Evolutionary conservation across 1,140 invertebrate species (phyloP).

Genomic region (Bombus soroeensis): DNA sequence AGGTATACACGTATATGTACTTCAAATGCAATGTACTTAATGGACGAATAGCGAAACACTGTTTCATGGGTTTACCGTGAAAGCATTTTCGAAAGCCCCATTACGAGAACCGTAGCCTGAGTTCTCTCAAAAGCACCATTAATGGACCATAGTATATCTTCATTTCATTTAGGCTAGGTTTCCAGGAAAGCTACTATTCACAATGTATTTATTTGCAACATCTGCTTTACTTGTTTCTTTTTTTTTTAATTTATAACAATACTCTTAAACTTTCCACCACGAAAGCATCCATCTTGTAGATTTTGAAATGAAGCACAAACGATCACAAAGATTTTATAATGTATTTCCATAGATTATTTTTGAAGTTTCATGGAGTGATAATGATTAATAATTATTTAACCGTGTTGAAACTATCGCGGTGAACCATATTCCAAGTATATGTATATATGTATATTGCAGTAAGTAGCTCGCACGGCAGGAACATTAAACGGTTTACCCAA

Average conservation of each 20-base stretch:
- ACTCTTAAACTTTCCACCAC: neutral
- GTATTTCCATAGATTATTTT: neutral
- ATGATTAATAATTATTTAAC: no score
- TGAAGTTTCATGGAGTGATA: no score
- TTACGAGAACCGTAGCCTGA: constrained; percentile 34
- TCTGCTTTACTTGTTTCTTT: neutral
- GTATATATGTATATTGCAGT: neutral
- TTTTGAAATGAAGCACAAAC: neutral
- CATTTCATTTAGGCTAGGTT: constrained; percentile 26
- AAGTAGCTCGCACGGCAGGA: neutral
- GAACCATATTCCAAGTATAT: no score
- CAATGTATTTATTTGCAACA: neutral
- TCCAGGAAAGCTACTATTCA: neutral
- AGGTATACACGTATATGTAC: constrained; percentile 23
- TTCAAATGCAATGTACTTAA: constrained; percentile 43
- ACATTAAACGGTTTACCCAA: neutral
- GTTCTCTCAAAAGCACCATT: constrained; percentile 43
- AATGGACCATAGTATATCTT: constrained; percentile 41
- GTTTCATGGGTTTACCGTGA: constrained; percentile 46
- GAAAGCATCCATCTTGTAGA: neutral
- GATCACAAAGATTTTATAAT: neutral
- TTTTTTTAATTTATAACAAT: neutral
- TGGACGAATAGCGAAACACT: constrained; percentile 48
- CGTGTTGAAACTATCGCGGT: no score
- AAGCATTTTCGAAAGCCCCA: constrained; percentile 51